Evolutionary conservation across 1,140 invertebrate genomes (phyloP), one percentile per base, ranked within the genome.

Genomic region (Scaptomyza hsui): DNA sequence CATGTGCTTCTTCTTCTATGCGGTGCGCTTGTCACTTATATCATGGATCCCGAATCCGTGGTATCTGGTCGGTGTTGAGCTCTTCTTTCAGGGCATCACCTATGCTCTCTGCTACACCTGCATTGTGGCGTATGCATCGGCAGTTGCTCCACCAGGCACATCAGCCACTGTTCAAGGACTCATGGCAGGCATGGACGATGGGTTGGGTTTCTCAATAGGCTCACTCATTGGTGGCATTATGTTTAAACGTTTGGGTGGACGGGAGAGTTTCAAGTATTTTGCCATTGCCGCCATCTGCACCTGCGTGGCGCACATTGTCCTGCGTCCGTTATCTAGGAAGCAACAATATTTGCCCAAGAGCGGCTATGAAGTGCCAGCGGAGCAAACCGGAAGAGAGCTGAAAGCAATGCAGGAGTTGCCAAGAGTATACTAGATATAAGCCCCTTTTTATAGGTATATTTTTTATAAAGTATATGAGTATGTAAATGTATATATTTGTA

Each of bases 141-240:
- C 93, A 4, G 92, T 96, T 15, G 93, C 95, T 0, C 96, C 96
- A 1, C 93, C 94, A 0, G 96, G 96, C 0, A 94, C 96, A n/a
- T 95, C 95, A 3, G 95, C 95, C 2, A 96, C 96, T 0, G 94
- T 96, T 15, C 96, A 97, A 89, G 96, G 96, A 1, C 93, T 97
- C 35, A 95, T 96, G 26, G 95, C 95, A n/a, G 95, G 95, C 15
- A 95, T 96, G 94, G 95, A 96, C 75, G 95, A 96, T 72, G 95
- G 95, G 0, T 92, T 96, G 16, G 96, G 96, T 35, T 95, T 93
- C 76, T 93, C 94, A 1, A 82, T 95, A 32, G 94, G 94, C 3
- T 94, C 94, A 63, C 72, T 95, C 1, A 75, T 94, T 2, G 94
- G 94, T 16, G 94, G 94, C 37, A 71, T 94, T 21, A 82, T 94